Evolutionary conservation across 64 coral and sea anemone genomes (phyloP).

Genomic region (Acropora tenuis): DNA sequence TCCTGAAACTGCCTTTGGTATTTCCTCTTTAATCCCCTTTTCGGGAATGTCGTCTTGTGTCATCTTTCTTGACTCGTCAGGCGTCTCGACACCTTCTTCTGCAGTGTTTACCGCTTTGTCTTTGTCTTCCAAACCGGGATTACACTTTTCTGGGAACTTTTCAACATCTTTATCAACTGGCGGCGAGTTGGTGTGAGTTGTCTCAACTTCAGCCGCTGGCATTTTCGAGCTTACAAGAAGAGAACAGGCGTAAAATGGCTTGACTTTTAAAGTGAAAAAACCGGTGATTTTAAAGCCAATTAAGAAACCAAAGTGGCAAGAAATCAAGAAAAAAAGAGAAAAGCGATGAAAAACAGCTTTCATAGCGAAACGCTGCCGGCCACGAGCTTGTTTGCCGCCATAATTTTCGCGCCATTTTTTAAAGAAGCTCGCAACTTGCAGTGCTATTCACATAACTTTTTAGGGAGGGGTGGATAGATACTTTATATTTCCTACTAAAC

Average conservation of each 20-base stretch:
- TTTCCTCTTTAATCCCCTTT: background rate
- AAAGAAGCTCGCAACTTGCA: too few species aligned
- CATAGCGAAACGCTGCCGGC: too few species aligned
- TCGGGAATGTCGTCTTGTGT: constrained; percentile 25
- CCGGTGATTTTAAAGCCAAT: too few species aligned
- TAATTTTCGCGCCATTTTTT: too few species aligned
- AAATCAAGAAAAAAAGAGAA: too few species aligned
- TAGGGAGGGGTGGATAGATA: too few species aligned
- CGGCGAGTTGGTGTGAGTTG: background rate
- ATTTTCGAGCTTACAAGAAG: background rate
- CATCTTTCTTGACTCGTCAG: constrained; percentile 19
- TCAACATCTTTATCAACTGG: constrained; percentile 22
- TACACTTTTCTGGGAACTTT: background rate
- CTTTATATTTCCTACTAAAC: too few species aligned
- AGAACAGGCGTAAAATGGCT: background rate
- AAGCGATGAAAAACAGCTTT: too few species aligned
- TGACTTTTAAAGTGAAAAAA: too few species aligned
- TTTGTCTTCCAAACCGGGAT: background rate
- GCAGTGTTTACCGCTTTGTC: constrained; percentile 1
- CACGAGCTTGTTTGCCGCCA: too few species aligned
- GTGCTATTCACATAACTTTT: too few species aligned
- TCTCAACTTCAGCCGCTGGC: constrained; percentile 33
- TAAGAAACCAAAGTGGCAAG: too few species aligned
- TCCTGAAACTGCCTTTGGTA: background rate
- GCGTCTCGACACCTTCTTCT: background rate